Percentiles rank a stretch among this genome's conserved stretches.
These are phyloP conservation scores for Heterodera schachtii DNA, from an alignment of 1,140 invertebrate genomes.

Conservation along the genomic window DNA sequence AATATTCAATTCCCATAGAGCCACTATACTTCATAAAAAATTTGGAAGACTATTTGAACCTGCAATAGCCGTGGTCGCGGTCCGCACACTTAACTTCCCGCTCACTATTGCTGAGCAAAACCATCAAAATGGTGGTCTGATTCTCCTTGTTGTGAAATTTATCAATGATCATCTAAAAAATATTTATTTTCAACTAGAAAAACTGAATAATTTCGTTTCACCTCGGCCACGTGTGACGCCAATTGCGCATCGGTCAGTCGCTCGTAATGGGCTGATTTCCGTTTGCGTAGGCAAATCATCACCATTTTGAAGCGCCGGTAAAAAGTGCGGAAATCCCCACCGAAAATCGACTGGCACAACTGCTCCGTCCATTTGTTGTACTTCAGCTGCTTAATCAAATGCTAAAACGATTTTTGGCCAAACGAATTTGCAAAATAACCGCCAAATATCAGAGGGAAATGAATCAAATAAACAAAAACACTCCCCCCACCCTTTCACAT, in stretches of 20 bases:
- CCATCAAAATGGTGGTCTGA: conserved; percentile 36
- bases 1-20: too few relatives aligned
- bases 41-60: background rate
- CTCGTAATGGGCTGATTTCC: conserved; percentile 11
- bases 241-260: conserved; percentile 16
- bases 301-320: conserved; percentile 27
- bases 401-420: conserved; percentile 15
- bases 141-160: conserved; percentile 31
- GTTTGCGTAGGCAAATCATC: conserved; percentile 31
- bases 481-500: background rate
- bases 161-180: conserved; percentile 26
- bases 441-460: too few relatives aligned
- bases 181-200: background rate
- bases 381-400: conserved; percentile 29
- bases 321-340: conserved; percentile 25
- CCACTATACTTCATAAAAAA: too few relatives aligned
- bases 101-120: conserved; percentile 27
- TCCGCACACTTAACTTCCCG: conserved; percentile 7
- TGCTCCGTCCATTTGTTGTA: conserved; percentile 32
- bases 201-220: background rate
- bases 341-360: conserved; percentile 17
- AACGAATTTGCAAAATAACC: background rate
- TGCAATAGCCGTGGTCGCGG: conserved; percentile 33
- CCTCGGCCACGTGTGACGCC: conserved; percentile 21
- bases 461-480: too few relatives aligned